Evolutionary conservation across 23 tunicate species (phyloP).

Genomic region (Ascidia mentula): DNA sequence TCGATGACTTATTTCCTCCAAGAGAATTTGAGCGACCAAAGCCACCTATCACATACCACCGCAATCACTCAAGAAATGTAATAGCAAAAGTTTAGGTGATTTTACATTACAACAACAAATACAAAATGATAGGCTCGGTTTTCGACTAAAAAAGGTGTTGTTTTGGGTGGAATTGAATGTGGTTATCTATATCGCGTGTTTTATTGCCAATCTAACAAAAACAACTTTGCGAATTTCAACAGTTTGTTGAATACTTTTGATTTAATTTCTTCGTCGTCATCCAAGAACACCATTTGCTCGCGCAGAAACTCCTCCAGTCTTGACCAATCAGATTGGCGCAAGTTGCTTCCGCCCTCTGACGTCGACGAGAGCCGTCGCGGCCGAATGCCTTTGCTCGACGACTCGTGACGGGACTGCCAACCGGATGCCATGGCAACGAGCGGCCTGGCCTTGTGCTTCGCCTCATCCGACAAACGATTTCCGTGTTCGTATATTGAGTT

Average conservation of each 20-base stretch:
- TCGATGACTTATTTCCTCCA: conserved; percentile 80
- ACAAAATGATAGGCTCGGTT: no score
- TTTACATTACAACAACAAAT: no score
- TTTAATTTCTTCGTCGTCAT: conserved; percentile 78
- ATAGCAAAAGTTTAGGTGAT: no score
- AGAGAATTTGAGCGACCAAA: conserved; percentile 75
- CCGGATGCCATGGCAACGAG: background rate
- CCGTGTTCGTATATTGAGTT: conserved; percentile 16
- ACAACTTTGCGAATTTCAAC: no score
- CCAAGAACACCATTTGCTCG: conserved; percentile 69
- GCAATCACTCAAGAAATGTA: no score
- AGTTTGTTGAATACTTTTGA: no score
- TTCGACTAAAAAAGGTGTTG: no score
- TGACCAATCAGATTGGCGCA: conserved; percentile 80
- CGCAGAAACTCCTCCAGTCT: conserved; percentile 75
- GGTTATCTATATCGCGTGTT: no score
- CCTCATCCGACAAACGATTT: conserved; percentile 15
- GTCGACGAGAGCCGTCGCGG: conserved; percentile 32
- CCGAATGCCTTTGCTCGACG: conserved; percentile 2
- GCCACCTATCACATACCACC: conserved; percentile 67
- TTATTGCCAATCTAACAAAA: no score
- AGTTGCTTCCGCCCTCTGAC: conserved; percentile 33
- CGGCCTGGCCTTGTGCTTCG: conserved; percentile 10
- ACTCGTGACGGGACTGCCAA: conserved; percentile 23
- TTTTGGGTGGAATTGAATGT: no score